These are phyloP conservation scores for Pardosa pseudoannulata DNA, from an alignment of 2,888 invertebrate species.

Conservation along the genomic window DNA sequence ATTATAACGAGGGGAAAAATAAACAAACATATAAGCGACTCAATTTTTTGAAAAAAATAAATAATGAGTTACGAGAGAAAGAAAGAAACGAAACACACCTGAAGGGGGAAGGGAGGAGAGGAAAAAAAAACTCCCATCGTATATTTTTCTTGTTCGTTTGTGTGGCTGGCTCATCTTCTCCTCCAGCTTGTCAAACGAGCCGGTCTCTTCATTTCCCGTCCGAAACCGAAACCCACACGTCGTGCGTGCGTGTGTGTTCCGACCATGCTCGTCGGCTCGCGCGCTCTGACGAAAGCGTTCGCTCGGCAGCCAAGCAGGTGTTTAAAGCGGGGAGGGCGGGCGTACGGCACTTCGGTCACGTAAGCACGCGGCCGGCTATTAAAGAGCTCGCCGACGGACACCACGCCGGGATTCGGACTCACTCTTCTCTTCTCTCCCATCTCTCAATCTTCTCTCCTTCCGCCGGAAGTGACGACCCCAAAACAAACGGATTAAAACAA, in stretches of 20 bases:
- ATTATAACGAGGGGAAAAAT: neutral
- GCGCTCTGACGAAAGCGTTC: constrained; percentile 2
- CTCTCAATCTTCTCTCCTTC: neutral
- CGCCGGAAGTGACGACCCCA: constrained; percentile 53
- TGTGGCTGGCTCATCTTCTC: neutral
- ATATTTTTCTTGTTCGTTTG: too few relatives aligned
- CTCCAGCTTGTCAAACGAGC: neutral
- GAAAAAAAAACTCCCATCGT: too few relatives aligned
- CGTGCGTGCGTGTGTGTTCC: too few relatives aligned
- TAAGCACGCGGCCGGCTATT: constrained; percentile 34
- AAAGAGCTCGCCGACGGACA: constrained; percentile 27
- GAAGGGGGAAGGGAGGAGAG: too few relatives aligned
- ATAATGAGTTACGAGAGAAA: too few relatives aligned
- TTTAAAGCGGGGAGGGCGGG: constrained; percentile 39
- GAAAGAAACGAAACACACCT: too few relatives aligned
- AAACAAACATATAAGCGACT: too few relatives aligned
- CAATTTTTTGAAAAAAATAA: too few relatives aligned
- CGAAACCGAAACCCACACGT: constrained; percentile 34
- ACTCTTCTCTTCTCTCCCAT: neutral
- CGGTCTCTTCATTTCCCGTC: neutral
- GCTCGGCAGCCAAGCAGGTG: constrained; percentile 51
- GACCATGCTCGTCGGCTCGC: too few relatives aligned
- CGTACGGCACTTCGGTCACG: constrained; percentile 60
- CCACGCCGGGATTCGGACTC: constrained; percentile 20
- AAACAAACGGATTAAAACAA: neutral